A percentile compares a stretch with the other conserved stretches of the same genome.
These are phyloP conservation scores for Dicycla oo DNA, from an alignment of 2,888 invertebrate species.

Conservation along the genomic window DNA sequence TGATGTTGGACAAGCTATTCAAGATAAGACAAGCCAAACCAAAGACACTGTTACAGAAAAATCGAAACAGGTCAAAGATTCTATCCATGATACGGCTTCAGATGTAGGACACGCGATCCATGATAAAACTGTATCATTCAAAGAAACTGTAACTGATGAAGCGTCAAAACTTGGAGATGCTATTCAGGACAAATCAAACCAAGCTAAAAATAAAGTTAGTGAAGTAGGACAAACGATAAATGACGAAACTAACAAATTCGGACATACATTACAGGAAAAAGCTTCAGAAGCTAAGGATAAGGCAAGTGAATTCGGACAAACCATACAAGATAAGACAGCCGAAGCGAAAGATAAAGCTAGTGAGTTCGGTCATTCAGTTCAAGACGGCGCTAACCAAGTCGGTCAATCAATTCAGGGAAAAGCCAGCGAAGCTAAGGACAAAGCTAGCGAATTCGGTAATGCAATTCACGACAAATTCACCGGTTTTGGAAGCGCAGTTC, in stretches of 20 bases:
- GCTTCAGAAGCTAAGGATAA: constrained; percentile 55
- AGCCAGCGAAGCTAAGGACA: constrained; percentile 64
- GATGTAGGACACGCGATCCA: constrained; percentile 69
- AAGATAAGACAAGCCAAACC: constrained; percentile 68
- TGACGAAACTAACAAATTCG: constrained; percentile 59
- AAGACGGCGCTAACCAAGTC: constrained; percentile 56
- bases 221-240: constrained; percentile 60
- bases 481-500: constrained; percentile 56
- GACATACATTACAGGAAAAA: constrained; percentile 59
- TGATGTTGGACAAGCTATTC: constrained; percentile 63
- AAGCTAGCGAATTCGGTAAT: constrained; percentile 49
- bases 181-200: constrained; percentile 63
- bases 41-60: constrained; percentile 67
- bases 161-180: constrained; percentile 63
- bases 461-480: constrained; percentile 63
- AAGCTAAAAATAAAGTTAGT: constrained; percentile 57
- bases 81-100: constrained; percentile 69
- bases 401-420: constrained; percentile 61
- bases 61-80: constrained; percentile 67
- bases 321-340: constrained; percentile 51
- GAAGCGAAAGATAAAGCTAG: constrained; percentile 53
- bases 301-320: constrained; percentile 40
- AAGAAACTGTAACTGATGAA: constrained; percentile 64
- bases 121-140: constrained; percentile 62
- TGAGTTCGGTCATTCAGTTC: constrained; percentile 46